Conservation (phyloP, 2,797 vertebrate species). For the Ceyx erithaca region DNA sequence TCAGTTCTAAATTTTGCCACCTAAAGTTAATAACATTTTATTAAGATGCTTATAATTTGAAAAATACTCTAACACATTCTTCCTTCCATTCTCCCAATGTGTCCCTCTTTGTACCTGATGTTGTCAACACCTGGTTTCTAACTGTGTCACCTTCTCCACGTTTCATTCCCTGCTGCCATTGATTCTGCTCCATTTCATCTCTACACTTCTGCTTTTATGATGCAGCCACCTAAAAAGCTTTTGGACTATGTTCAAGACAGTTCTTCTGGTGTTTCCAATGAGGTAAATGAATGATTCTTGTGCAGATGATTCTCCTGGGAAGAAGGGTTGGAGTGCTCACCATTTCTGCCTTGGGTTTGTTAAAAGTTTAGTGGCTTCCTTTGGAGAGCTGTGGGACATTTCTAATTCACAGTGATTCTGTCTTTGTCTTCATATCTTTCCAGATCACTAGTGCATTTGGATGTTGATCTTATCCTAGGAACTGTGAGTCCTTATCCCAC, state of each 20-base stretch:
- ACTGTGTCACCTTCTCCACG: conserved; percentile 90
- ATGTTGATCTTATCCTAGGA: conserved; percentile 57
- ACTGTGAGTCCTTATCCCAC: conserved; percentile 46
- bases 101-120: conserved; percentile 66
- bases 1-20: conserved; percentile 20
- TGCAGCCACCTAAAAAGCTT: conserved; percentile 99
- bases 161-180: conserved; percentile 90
- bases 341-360: neutral
- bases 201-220: conserved; percentile 86
- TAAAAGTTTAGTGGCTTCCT: conserved; percentile 13
- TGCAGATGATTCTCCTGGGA: conserved; percentile 61
- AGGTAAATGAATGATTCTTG: conserved; percentile 91
- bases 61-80: neutral
- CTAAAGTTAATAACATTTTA: conserved; percentile 38
- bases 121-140: conserved; percentile 75
- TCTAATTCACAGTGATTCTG: conserved; percentile 27
- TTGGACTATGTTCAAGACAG: conserved; percentile 99
- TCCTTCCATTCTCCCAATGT: conserved; percentile 46
- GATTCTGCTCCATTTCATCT: conserved; percentile 94
- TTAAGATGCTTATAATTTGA: conserved; percentile 23
- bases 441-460: conserved; percentile 53
- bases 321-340: conserved; percentile 5
- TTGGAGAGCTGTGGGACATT: neutral
- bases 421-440: conserved; percentile 60
- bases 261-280: conserved; percentile 89